These are phyloP conservation scores for Lontra canadensis DNA, from an alignment of 2,113 vertebrate species.

Conservation along the genomic window DNA sequence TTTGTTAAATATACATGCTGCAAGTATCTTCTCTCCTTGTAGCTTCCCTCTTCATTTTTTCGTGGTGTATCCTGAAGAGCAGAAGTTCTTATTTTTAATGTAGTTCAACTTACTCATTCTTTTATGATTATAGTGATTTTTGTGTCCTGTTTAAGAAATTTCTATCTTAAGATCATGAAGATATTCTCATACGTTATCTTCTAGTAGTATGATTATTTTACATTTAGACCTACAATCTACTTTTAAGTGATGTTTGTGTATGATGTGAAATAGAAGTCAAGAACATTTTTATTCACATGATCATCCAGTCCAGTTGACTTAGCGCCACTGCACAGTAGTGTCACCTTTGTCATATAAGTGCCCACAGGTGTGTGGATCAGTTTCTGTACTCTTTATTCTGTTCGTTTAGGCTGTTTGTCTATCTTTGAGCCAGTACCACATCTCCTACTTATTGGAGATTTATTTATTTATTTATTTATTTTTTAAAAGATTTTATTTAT, in stretches of 20 bases:
- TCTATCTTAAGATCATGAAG: background rate
- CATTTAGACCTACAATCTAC: background rate
- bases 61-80: background rate
- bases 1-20: background rate
- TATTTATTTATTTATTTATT: too few relatives aligned
- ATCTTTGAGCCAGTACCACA: background rate
- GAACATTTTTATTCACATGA: background rate
- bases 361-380: background rate
- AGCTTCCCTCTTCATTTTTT: constrained; percentile 3
- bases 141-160: background rate
- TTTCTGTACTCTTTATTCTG: constrained; percentile 10
- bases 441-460: constrained; percentile 1
- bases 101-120: background rate
- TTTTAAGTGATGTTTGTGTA: constrained; percentile 11
- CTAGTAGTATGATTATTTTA: background rate
- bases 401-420: background rate
- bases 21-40: background rate
- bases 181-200: background rate
- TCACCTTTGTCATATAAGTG: background rate
- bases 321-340: background rate
- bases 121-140: background rate
- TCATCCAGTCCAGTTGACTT: background rate
- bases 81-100: constrained; percentile 28
- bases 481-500: too few relatives aligned
- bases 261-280: background rate